phyloP scores from a whole-genome alignment of 2,797 vertebrate species.

The Hafferia zeledoni region DNA sequence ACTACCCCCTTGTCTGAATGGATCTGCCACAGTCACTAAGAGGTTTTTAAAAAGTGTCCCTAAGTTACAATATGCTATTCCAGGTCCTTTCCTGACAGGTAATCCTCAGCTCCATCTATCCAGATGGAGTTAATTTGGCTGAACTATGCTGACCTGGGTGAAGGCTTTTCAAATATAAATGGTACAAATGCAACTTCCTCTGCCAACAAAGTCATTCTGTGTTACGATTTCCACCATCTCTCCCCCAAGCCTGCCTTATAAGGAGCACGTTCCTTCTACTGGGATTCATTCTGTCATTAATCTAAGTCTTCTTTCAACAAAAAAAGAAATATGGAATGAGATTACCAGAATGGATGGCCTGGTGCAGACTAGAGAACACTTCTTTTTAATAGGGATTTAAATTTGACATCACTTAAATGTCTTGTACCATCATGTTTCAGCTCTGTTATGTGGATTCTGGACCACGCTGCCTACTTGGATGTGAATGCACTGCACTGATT shows the following conservation, averaged over 20 bases:
- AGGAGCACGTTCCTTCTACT: constrained; percentile 62
- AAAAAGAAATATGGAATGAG: constrained; percentile 76
- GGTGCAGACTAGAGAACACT: constrained; percentile 66
- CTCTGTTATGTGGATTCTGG: constrained; percentile 41
- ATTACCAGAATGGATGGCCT: constrained; percentile 75
- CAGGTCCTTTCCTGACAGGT: constrained; percentile 5
- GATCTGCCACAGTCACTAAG: background rate
- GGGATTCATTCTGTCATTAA: constrained; percentile 74
- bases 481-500: constrained; percentile 40
- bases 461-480: constrained; percentile 22
- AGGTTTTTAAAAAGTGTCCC: background rate
- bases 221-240: constrained; percentile 65
- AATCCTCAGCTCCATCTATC: constrained; percentile 24
- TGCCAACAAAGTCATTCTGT: constrained; percentile 65
- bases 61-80: constrained; percentile 3
- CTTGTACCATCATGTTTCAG: constrained; percentile 50
- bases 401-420: constrained; percentile 72
- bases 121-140: constrained; percentile 68
- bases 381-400: constrained; percentile 73
- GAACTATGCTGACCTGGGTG: constrained; percentile 57
- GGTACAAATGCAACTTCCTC: constrained; percentile 59
- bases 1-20: background rate
- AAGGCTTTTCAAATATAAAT: constrained; percentile 73
- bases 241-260: constrained; percentile 71
- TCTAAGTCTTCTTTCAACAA: constrained; percentile 74